A percentile compares a stretch with the other conserved stretches of the same genome.
Conservation (phyloP, 2,113 vertebrate species). For the Otocyon megalotis region DNA sequence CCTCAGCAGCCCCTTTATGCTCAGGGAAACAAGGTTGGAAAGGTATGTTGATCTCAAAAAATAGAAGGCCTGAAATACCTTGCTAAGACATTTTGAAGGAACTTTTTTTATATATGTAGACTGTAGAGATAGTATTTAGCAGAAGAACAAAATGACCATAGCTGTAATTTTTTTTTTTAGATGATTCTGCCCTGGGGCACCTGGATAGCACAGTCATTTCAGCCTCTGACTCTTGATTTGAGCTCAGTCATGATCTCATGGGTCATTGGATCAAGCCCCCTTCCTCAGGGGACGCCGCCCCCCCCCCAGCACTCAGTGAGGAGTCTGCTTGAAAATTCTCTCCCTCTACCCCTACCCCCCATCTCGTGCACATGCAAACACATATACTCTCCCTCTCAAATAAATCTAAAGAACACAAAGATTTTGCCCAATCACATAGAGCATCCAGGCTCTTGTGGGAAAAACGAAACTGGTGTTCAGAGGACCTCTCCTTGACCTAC, state of each 20-base stretch:
- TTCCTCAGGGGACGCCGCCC: too few species aligned
- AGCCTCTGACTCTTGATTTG: background rate
- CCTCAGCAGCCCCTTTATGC: background rate
- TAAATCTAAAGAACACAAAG: background rate
- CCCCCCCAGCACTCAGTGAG: too few species aligned
- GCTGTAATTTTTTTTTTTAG: background rate
- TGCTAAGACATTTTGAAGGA: slow-evolving; percentile 42
- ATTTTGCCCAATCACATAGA: background rate
- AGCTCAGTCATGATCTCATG: background rate
- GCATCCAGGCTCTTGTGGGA: background rate
- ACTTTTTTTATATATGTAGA: background rate
- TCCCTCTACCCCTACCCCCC: background rate
- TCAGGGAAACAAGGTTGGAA: background rate
- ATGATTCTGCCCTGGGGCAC: background rate
- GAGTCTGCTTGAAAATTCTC: background rate
- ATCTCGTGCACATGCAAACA: too few species aligned
- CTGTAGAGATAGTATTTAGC: slow-evolving; percentile 4
- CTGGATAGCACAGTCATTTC: background rate
- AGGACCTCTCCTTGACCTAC: background rate
- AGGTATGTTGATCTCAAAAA: background rate
- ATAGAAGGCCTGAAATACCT: background rate
- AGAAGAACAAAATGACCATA: background rate
- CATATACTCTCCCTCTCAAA: too few species aligned
- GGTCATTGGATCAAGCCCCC: background rate
- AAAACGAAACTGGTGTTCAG: background rate